Evolutionary conservation across 2,888 invertebrate genomes (phyloP).

Genomic region (Diadromus collaris): DNA sequence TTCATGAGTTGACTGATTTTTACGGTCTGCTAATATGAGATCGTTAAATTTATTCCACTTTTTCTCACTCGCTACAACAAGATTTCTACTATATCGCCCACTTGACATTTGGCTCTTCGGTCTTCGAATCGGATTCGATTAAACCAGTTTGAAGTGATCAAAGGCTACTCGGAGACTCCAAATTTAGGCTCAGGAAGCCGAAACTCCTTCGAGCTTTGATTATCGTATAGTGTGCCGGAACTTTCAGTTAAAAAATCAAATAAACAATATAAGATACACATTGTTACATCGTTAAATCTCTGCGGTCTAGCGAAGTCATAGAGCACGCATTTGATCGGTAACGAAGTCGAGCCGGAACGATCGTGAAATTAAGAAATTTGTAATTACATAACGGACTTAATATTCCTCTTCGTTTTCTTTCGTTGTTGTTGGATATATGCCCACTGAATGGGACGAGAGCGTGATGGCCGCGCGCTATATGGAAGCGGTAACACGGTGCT

Average conservation of each 20-base stretch:
- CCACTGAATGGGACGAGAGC: conserved; percentile 51
- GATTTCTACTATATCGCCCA: background rate
- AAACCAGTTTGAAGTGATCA: background rate
- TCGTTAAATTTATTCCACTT: background rate
- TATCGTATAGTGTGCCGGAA: background rate
- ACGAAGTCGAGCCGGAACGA: conserved; percentile 2
- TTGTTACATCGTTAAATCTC: background rate
- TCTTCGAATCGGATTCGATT: background rate
- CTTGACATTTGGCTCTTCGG: background rate
- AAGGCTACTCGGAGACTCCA: background rate
- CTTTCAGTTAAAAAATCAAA: background rate
- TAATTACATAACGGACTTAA: conserved; percentile 52
- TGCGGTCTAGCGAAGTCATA: conserved; percentile 31
- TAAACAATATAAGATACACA: background rate
- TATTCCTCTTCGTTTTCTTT: conserved; percentile 19
- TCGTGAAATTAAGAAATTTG: conserved; percentile 32
- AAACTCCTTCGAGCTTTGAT: background rate
- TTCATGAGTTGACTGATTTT: conserved; percentile 46
- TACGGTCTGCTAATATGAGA: conserved; percentile 30
- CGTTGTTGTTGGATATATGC: background rate
- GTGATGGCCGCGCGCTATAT: conserved; percentile 55
- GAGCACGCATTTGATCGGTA: conserved; percentile 48
- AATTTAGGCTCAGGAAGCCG: background rate
- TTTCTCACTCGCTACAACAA: background rate
- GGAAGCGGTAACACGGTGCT: conserved; percentile 44